Base-by-base conservation (phyloP, 2,113 vertebrate genomes). In the Orthonyx spaldingii region DNA sequence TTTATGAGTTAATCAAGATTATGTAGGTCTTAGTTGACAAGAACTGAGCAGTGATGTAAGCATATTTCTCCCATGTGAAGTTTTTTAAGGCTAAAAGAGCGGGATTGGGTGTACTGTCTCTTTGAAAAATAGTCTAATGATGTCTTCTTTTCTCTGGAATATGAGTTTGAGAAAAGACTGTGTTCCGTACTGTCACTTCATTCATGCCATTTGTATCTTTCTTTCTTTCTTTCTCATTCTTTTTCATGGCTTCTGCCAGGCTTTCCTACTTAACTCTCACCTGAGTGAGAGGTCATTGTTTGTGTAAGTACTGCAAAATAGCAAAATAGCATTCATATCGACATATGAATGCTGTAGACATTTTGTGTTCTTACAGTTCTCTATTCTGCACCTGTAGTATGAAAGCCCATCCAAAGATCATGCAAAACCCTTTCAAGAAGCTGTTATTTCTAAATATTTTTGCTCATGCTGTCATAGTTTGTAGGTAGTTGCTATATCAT, bases 251-350 rank as follows among this genome's bases (percentile, higher is more conserved):
- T 92, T 96, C 95, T 97, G 89, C 94, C 95, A 97, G 94, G 93
- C 95, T 98, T 97, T 97, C 91, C 77, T 84, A 94, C 94, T 97
- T 94, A 90, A 94, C 91, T 88, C 94, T 97, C 79, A 93, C 68
- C 4, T 94, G 90, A 94, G 69, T 94, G 94, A 96, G 94, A 97
- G 89, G 89, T 94, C 91, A 94, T 72, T 93, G 27, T 82, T 86
- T 96, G 80, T 96, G 93, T 96, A 97, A 97, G 93, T 97, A 97
- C 95, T 95, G 86, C 74, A 90, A 84, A 91, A 75, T 93, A 93
- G 86, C 74, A 90, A 84, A 91, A 75, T 93, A 93, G 85, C 97
- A 97, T 97, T 97, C 96, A 97, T 97, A 96, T 87, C 57, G 75
- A 37, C 1, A 32, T 96, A 96, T 97, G 97, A 97, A 97, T 97